These are phyloP conservation scores for Diaperis boleti DNA, from an alignment of 2,888 invertebrate species.

Conservation along the genomic window DNA sequence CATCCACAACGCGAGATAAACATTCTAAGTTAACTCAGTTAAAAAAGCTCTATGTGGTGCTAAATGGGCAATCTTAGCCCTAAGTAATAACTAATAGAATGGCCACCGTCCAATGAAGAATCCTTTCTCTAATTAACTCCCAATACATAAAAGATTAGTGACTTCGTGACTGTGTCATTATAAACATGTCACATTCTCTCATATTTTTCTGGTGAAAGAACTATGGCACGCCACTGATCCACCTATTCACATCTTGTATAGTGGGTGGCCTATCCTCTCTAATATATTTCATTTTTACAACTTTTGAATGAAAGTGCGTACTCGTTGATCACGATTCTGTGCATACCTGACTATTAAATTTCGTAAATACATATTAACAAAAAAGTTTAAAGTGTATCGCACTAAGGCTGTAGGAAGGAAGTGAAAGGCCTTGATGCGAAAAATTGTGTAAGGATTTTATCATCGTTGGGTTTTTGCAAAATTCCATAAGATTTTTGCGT, in stretches of 20 bases:
- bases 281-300: not conserved
- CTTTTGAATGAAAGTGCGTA: conserved; percentile 5
- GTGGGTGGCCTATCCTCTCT: conserved; percentile 13
- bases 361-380: not conserved
- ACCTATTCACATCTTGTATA: not conserved
- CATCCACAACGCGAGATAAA: too few relatives aligned
- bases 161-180: conserved; percentile 26
- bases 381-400: not conserved
- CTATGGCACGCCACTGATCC: conserved; percentile 8
- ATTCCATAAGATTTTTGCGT: not conserved
- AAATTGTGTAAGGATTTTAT: too few relatives aligned
- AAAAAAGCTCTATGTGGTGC: too few relatives aligned
- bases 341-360: conserved; percentile 3
- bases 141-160: conserved; percentile 12
- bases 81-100: conserved; percentile 6
- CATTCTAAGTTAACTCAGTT: too few relatives aligned
- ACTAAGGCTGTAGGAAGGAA: conserved; percentile 2
- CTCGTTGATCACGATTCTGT: conserved; percentile 5
- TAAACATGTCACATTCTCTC: conserved; percentile 14
- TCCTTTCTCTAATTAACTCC: conserved; percentile 33
- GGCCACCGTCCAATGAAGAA: conserved; percentile 5
- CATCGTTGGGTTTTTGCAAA: too few relatives aligned
- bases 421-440: conserved; percentile 9
- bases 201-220: conserved; percentile 5
- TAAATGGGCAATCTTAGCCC: too few relatives aligned